Conservation (phyloP, 2,888 invertebrate species). For the Dynastes hyllus region DNA sequence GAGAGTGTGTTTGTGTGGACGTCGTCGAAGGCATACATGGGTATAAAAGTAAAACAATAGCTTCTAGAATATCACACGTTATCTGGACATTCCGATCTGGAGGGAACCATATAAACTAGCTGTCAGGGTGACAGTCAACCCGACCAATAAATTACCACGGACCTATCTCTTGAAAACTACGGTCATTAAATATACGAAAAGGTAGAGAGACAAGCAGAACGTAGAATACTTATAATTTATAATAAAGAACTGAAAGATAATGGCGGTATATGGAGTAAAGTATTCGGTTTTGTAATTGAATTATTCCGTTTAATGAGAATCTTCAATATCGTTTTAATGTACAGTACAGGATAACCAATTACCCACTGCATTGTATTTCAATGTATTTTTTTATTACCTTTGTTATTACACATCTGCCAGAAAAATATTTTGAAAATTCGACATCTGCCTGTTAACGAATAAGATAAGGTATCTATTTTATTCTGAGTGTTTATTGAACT, state of each 20-base stretch:
- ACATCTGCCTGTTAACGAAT: not conserved
- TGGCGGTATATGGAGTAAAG: constrained; percentile 3
- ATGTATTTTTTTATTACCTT: not conserved
- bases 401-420: constrained; percentile 2
- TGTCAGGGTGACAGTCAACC: constrained; percentile 69
- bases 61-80: constrained; percentile 68
- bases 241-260: constrained; percentile 38
- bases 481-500: not conserved
- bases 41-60: constrained; percentile 67
- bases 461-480: constrained; percentile 9
- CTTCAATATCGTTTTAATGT: not conserved
- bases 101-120: constrained; percentile 69
- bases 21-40: constrained; percentile 38
- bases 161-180: constrained; percentile 52
- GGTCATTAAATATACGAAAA: constrained; percentile 53
- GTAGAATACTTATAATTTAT: constrained; percentile 20
- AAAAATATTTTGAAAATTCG: not conserved
- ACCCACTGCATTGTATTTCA: not conserved
- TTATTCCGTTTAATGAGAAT: constrained; percentile 14
- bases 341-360: not conserved
- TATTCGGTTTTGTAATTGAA: constrained; percentile 24
- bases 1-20: constrained; percentile 25
- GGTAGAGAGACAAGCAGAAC: constrained; percentile 43
- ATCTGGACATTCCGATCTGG: constrained; percentile 70
- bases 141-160: constrained; percentile 59